Evolutionary conservation across 2,888 invertebrate genomes (phyloP).

Genomic region (Rotaria magnacalcarata): DNA sequence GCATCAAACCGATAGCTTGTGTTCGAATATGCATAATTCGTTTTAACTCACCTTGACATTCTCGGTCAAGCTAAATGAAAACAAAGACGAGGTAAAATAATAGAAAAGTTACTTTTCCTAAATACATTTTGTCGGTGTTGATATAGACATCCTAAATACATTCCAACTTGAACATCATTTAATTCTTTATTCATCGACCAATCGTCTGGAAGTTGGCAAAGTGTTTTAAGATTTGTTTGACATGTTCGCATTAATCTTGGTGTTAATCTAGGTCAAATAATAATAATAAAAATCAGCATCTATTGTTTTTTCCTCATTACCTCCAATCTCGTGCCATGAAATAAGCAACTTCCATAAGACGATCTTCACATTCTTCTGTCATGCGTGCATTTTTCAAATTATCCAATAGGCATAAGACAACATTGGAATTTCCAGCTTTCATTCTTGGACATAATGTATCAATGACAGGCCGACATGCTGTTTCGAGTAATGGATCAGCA

Average conservation of each 20-base stretch:
- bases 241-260: conserved; percentile 47
- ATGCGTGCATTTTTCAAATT: conserved; percentile 77
- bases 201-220: neutral
- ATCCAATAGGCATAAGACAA: conserved; percentile 89
- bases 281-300: neutral
- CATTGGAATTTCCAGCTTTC: conserved; percentile 58
- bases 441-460: conserved; percentile 64
- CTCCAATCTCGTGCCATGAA: conserved; percentile 89
- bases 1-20: conserved; percentile 82
- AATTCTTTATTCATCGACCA: neutral
- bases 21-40: conserved; percentile 88
- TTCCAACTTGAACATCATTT: conserved; percentile 65
- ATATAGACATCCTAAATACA: conserved; percentile 42
- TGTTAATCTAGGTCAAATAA: conserved; percentile 51
- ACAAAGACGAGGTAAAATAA: neutral
- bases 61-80: conserved; percentile 59
- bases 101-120: neutral
- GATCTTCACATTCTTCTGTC: conserved; percentile 81
- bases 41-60: conserved; percentile 70
- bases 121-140: conserved; percentile 45
- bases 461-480: conserved; percentile 80
- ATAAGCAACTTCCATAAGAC: conserved; percentile 89
- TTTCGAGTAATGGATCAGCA: conserved; percentile 80
- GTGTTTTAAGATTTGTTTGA: neutral
- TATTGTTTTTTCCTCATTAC: conserved; percentile 50